Evolutionary conservation across 2,888 invertebrate genomes (phyloP).

Genomic region (Ophion obscuratus): DNA sequence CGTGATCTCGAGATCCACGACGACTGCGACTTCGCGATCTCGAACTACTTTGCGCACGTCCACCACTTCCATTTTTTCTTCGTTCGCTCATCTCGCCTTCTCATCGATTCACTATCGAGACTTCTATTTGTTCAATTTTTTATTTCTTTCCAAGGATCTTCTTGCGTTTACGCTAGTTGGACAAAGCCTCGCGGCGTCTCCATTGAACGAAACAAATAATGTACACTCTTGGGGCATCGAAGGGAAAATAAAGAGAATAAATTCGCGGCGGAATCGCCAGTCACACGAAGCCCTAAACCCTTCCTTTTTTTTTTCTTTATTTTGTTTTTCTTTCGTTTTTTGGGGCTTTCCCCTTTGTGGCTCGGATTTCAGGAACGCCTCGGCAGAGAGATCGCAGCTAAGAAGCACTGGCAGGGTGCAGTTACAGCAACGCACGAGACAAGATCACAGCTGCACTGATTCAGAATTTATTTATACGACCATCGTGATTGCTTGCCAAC

Average conservation of each 20-base stretch:
- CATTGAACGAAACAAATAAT: conserved; percentile 34
- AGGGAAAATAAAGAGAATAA: conserved; percentile 2
- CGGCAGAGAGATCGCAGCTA: conserved; percentile 18
- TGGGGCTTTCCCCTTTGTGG: conserved; percentile 53
- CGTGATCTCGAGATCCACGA: conserved; percentile 80
- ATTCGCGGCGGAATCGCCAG: background rate
- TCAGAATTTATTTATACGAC: conserved; percentile 82
- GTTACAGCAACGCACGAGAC: conserved; percentile 55
- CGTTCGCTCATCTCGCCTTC: conserved; percentile 76
- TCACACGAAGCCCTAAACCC: background rate
- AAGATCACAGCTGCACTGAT: conserved; percentile 77
- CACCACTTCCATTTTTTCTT: conserved; percentile 74
- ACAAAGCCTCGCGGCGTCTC: conserved; percentile 16
- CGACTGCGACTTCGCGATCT: conserved; percentile 81
- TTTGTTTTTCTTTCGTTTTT: conserved; percentile 11
- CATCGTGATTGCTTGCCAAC: conserved; percentile 78
- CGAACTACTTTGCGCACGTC: conserved; percentile 76
- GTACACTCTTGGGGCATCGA: conserved; percentile 8
- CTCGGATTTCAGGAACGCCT: conserved; percentile 74
- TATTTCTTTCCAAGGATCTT: background rate
- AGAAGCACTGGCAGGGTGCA: conserved; percentile 42
- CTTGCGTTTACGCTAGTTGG: background rate
- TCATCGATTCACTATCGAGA: conserved; percentile 42
- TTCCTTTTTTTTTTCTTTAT: background rate
- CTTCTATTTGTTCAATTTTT: background rate